These are phyloP conservation scores for Brachionus rubens DNA, from an alignment of 1,140 invertebrate species.

Conservation along the genomic window DNA sequence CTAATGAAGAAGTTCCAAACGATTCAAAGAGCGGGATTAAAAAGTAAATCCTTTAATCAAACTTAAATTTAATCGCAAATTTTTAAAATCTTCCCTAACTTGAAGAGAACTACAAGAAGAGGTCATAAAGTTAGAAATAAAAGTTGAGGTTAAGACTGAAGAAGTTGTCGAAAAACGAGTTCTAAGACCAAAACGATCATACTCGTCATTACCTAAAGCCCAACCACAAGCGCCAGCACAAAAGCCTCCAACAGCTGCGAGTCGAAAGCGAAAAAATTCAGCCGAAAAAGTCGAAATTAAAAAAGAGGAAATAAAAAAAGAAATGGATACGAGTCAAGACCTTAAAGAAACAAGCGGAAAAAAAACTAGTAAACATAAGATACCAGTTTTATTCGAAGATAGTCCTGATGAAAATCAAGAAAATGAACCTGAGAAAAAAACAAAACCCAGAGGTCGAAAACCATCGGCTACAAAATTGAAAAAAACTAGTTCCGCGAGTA, in stretches of 20 bases:
- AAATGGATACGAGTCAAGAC: too few relatives aligned
- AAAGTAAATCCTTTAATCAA: neutral
- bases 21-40: neutral
- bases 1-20: neutral
- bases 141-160: neutral
- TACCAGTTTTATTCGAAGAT: conserved; percentile 22
- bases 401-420: conserved; percentile 23
- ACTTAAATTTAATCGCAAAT: too few relatives aligned
- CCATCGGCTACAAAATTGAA: neutral
- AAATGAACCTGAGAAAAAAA: neutral
- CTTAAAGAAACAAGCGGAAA: neutral
- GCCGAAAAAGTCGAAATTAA: neutral
- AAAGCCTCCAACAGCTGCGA: neutral
- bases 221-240: neutral
- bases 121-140: too few relatives aligned
- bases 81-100: too few relatives aligned
- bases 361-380: neutral
- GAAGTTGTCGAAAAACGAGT: neutral
- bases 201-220: neutral
- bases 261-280: conserved; percentile 6
- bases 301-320: neutral
- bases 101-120: too few relatives aligned
- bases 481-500: neutral
- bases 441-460: neutral
- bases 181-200: conserved; percentile 4